Conservation (phyloP, 2,797 vertebrate species). For the Rhabdomys pumilio region DNA sequence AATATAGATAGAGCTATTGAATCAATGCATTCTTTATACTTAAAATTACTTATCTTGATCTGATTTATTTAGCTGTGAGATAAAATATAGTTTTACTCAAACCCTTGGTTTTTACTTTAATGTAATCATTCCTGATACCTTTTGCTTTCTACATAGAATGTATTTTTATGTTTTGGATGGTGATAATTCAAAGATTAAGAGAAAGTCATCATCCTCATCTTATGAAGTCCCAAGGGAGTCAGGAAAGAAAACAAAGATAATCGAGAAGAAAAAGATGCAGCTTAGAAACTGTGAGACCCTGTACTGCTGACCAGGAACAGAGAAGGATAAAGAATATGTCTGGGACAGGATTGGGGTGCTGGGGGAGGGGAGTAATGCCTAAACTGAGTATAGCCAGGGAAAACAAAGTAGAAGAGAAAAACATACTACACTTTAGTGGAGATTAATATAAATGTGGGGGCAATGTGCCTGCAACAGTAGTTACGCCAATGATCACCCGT, state of each 20-base stretch:
- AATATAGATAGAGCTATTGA: not conserved
- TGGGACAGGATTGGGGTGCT: not conserved
- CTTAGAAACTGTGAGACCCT: not conserved
- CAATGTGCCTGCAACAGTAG: not conserved
- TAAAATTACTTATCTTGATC: slow-evolving; percentile 28
- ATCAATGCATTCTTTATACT: not conserved
- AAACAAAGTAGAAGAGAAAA: not conserved
- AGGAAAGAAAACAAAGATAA: slow-evolving; percentile 47
- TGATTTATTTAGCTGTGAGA: slow-evolving; percentile 43
- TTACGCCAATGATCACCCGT: not conserved
- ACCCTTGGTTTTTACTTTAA: slow-evolving; percentile 25
- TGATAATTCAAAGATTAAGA: slow-evolving; percentile 32
- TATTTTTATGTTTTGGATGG: slow-evolving; percentile 23
- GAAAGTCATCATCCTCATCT: not conserved
- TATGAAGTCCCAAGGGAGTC: not conserved
- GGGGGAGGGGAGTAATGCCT: not conserved
- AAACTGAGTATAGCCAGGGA: not conserved
- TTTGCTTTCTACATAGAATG: slow-evolving; percentile 18
- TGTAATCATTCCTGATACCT: slow-evolving; percentile 5
- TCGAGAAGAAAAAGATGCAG: not conserved
- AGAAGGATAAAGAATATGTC: not conserved
- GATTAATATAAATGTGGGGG: not conserved
- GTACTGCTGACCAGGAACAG: not conserved
- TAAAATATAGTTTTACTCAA: slow-evolving; percentile 14
- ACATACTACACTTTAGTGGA: not conserved